Evolutionary conservation across 2,797 vertebrate genomes (phyloP).

Genomic region (Apogon hyalosoma): DNA sequence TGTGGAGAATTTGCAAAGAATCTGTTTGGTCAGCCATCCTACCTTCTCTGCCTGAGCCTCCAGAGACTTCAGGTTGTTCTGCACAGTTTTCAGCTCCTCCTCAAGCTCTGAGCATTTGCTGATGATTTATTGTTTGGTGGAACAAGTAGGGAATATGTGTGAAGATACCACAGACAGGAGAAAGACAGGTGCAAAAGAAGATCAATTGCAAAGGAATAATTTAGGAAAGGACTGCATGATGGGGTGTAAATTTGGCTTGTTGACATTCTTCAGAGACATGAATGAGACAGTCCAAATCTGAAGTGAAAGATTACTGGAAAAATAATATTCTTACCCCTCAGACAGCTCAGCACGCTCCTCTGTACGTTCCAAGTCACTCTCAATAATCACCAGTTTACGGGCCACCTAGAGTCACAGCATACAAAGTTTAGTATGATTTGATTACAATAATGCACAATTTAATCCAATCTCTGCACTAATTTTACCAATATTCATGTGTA

Average conservation of each 20-base stretch:
- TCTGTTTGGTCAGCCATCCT: constrained; percentile 31
- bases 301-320: neutral
- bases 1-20: neutral
- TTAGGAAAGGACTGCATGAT: too few relatives aligned
- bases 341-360: constrained; percentile 97
- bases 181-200: neutral
- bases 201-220: neutral
- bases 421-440: constrained; percentile 1
- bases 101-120: constrained; percentile 99
- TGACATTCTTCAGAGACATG: too few relatives aligned
- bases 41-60: constrained; percentile 99
- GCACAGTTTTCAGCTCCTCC: constrained; percentile 99
- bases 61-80: constrained; percentile 99
- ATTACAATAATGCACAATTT: neutral
- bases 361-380: constrained; percentile 96
- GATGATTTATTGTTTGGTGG: constrained; percentile 78
- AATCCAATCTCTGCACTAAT: neutral
- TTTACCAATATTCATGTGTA: too few relatives aligned
- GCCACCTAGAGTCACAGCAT: constrained; percentile 88
- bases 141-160: constrained; percentile 17
- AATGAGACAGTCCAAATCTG: too few relatives aligned
- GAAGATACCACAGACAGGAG: neutral
- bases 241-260: neutral
- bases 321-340: constrained; percentile 86
- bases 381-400: constrained; percentile 99